Conservation (phyloP, 2,113 vertebrate species). For the Elanoides forficatus region DNA sequence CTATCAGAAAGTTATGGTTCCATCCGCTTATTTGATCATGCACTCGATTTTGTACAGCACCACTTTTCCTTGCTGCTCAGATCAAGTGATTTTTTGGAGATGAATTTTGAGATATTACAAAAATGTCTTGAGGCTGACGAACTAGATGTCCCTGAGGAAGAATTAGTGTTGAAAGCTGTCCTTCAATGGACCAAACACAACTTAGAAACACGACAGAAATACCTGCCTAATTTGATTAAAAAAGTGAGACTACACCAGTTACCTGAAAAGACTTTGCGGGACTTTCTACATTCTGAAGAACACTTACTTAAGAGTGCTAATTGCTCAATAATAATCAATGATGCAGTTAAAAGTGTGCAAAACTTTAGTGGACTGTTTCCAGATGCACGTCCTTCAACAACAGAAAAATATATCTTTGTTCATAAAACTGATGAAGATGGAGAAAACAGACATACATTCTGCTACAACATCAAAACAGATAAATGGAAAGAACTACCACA, state of each 20-base stretch:
- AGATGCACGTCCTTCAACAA: slow-evolving; percentile 90
- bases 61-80: slow-evolving; percentile 85
- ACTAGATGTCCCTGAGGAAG: slow-evolving; percentile 86
- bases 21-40: slow-evolving; percentile 76
- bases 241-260: slow-evolving; percentile 89
- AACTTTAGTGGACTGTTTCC: slow-evolving; percentile 81
- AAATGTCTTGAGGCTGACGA: slow-evolving; percentile 84
- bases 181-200: slow-evolving; percentile 85
- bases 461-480: slow-evolving; percentile 88
- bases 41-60: slow-evolving; percentile 83
- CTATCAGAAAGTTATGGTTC: slow-evolving; percentile 92
- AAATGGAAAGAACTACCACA: slow-evolving; percentile 86
- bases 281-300: slow-evolving; percentile 74
- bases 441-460: slow-evolving; percentile 84
- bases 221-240: slow-evolving; percentile 81
- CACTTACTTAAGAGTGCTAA: slow-evolving; percentile 71
- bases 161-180: slow-evolving; percentile 81
- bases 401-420: slow-evolving; percentile 93
- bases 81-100: slow-evolving; percentile 88
- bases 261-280: slow-evolving; percentile 76
- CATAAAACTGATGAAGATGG: slow-evolving; percentile 93
- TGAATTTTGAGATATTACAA: slow-evolving; percentile 84
- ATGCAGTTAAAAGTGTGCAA: slow-evolving; percentile 78
- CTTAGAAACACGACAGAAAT: slow-evolving; percentile 74
- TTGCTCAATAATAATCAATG: slow-evolving; percentile 73